Evolutionary conservation across 2,888 invertebrate species (phyloP), one percentile per base, ranked within the genome.

Genomic region (Hecatera dysodea): DNA sequence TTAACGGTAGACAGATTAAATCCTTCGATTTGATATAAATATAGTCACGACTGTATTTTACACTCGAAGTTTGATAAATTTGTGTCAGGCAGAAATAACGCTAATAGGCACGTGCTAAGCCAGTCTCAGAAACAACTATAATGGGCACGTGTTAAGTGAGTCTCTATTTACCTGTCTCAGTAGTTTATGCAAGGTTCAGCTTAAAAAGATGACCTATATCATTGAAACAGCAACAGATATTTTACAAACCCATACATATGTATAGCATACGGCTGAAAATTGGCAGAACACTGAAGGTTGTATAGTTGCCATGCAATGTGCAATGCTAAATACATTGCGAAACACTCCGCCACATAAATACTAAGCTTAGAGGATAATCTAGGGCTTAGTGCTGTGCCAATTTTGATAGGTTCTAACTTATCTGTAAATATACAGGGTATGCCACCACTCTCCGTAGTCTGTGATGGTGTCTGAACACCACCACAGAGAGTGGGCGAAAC

Each of bases 221-320:
- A 17, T n/a, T 19, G 29, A 60, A 24, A 44, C 29, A 11, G 60
- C 27, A 42, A 56, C 24, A 48, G 53, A 62, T 63, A 69, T 78
- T 69, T 76, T 52, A 69, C 52, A 42, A 77, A 48, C 12, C 29
- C 42, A 77, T 81, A 39, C 63, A 78, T 78, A 78, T 78, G 66
- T 64, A 77, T 81, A 48, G 27, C 70, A 36, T 81, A 62, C 27
- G 55, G 19, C 70, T 69, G 70, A 67, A 81, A 53, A 78, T 78
- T 78, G 78, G 78, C 78, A 78, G 55, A 29, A 48, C 19, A 11
- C 15, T 53, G 69, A 81, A 76, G 78, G 66, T 52, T 70, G 1
- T 15, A 6, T 39, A 39, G 66, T 64, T 61, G 60, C 62, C 59
- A 64, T 63, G 60, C 63, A 64, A 60, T 56, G 24, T 63, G 63